A percentile compares a stretch with the other conserved stretches of the same genome.
Conservation (phyloP, 2,797 vertebrate genomes). For the Myotis planiceps region DNA sequence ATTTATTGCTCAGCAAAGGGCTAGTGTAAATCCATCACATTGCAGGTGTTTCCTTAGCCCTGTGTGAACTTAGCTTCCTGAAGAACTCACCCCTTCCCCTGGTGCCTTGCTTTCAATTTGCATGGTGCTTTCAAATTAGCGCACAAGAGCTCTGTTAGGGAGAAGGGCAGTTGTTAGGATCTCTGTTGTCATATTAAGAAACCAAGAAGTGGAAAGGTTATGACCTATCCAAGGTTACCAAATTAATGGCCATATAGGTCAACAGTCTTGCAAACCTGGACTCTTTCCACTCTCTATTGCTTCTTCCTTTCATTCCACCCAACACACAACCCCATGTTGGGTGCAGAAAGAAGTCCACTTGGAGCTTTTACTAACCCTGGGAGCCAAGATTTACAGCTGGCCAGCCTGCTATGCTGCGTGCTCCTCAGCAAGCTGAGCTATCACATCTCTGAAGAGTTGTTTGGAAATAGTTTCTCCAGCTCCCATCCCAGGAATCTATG, state of each 20-base stretch:
- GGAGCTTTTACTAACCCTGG: not conserved
- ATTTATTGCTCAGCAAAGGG: conserved; percentile 21
- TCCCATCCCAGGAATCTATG: not conserved
- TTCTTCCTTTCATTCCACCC: not conserved
- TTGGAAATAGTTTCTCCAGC: not conserved
- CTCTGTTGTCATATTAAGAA: not conserved
- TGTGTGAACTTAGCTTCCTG: not conserved
- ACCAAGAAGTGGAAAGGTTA: not conserved
- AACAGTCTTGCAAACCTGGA: not conserved
- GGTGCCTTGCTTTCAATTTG: not conserved
- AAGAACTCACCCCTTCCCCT: not conserved
- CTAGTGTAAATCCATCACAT: not conserved
- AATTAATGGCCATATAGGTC: not conserved
- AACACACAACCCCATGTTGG: too few relatives aligned
- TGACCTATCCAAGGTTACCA: not conserved
- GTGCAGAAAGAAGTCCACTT: not conserved
- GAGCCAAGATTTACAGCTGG: not conserved
- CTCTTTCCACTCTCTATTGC: not conserved
- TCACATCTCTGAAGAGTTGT: not conserved
- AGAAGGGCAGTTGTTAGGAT: not conserved
- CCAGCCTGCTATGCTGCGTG: not conserved
- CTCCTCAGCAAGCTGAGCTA: not conserved
- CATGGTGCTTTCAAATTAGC: not conserved
- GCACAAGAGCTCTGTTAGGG: not conserved
- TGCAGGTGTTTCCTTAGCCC: not conserved